These are phyloP conservation scores for Orientallactaga sibirica DNA, from an alignment of 2,797 vertebrate species.

Conservation along the genomic window DNA sequence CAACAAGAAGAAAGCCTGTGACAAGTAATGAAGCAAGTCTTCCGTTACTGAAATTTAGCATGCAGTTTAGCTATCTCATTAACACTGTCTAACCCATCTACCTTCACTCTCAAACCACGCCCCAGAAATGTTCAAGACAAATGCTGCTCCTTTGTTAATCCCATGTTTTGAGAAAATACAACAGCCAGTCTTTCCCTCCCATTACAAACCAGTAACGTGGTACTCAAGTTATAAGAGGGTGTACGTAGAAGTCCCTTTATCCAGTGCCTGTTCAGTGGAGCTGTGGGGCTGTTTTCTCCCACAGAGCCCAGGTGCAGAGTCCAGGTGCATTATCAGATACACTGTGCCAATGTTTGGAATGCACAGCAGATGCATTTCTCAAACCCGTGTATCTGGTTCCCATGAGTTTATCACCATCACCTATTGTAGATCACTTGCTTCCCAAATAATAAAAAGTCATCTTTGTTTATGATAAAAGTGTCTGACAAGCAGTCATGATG, in stretches of 20 bases:
- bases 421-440: conserved; percentile 5
- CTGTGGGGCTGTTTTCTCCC: background rate
- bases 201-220: background rate
- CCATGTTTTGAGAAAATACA: conserved; percentile 36
- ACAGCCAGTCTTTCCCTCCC: conserved; percentile 11
- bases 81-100: background rate
- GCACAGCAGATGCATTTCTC: background rate
- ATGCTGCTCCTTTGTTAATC: background rate
- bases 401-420: background rate
- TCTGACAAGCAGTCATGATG: background rate
- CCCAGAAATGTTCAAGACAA: background rate
- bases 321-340: background rate
- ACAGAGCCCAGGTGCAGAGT: conserved; percentile 25
- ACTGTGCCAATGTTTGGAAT: background rate
- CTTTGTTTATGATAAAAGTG: background rate
- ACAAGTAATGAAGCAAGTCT: background rate
- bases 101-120: background rate
- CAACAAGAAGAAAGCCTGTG: too few species aligned
- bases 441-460: background rate
- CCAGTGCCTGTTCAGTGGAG: background rate
- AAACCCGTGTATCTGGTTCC: background rate
- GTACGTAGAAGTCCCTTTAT: background rate
- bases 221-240: background rate
- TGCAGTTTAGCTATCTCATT: background rate
- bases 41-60: background rate